Conservation (phyloP, 2,888 invertebrate genomes). For the Silvanus unidentatus region DNA sequence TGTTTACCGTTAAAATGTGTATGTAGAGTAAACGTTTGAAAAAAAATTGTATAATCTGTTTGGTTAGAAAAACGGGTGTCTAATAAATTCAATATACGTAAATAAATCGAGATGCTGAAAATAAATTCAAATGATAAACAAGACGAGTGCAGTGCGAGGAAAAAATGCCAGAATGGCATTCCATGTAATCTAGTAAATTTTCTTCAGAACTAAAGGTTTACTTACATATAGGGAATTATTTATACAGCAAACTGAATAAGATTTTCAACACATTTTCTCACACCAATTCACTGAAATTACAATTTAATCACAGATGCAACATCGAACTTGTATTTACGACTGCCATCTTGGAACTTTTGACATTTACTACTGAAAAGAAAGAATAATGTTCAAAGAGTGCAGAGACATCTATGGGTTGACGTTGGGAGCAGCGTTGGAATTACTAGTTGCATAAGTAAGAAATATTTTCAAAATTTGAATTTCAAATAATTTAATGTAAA, state of each 20-base stretch:
- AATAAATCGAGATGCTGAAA: no score
- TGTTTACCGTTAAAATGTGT: not conserved
- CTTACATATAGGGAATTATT: constrained; percentile 13
- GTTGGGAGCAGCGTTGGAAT: not conserved
- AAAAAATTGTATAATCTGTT: no score
- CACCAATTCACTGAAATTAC: constrained; percentile 14
- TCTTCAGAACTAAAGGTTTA: constrained; percentile 3
- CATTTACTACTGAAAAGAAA: constrained; percentile 9
- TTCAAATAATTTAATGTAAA: constrained; percentile 1
- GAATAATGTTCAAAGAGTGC: no score
- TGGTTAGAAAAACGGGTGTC: no score
- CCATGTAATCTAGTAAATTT: no score
- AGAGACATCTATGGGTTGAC: no score
- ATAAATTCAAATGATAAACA: no score
- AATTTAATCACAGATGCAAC: constrained; percentile 23
- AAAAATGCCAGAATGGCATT: no score
- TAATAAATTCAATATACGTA: no score
- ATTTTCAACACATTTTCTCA: constrained; percentile 17
- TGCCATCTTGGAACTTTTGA: constrained; percentile 20
- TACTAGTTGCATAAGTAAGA: constrained; percentile 7
- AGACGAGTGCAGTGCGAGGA: no score
- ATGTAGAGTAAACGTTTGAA: no score
- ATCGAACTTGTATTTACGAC: constrained; percentile 20
- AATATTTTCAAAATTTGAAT: not conserved
- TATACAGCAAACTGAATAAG: constrained; percentile 9